phyloP scores from a whole-genome alignment of 2,888 invertebrate genomes.

The Cataglyphis cursor region DNA sequence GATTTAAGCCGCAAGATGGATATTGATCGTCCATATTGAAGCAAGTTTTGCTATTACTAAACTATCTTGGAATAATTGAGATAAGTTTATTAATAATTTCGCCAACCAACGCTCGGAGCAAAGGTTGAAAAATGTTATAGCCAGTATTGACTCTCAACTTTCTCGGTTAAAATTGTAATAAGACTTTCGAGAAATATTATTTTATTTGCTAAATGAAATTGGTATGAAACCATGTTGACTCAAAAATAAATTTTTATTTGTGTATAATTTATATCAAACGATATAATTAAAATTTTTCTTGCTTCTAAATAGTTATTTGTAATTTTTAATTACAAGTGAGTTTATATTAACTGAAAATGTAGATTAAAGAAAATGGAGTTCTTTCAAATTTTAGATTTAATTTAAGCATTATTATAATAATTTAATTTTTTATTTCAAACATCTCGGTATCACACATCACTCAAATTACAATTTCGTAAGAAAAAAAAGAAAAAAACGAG shows the following conservation, averaged over 20 bases:
- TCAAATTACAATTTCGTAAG: neutral
- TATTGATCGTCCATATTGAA: slow-evolving; percentile 29
- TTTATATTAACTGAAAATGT: neutral
- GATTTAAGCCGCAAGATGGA: slow-evolving; percentile 25
- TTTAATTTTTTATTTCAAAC: neutral
- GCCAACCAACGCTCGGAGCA: slow-evolving; percentile 12
- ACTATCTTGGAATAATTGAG: slow-evolving; percentile 31
- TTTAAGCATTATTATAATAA: neutral
- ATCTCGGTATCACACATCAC: too few relatives aligned
- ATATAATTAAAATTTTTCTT: neutral
- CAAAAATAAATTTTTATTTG: slow-evolving; percentile 26
- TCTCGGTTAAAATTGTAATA: slow-evolving; percentile 30
- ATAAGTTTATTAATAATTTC: slow-evolving; percentile 41
- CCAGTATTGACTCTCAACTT: slow-evolving; percentile 37
- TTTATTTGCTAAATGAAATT: slow-evolving; percentile 13
- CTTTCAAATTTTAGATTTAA: neutral
- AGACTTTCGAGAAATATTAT: slow-evolving; percentile 28
- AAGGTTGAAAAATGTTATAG: slow-evolving; percentile 30
- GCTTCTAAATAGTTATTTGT: neutral
- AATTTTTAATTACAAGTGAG: neutral
- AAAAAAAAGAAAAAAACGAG: neutral
- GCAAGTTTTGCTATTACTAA: slow-evolving; percentile 26
- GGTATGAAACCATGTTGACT: slow-evolving; percentile 1
- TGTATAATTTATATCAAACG: neutral
- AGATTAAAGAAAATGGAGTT: neutral